These are phyloP conservation scores for Pampusana beccarii DNA, from an alignment of 2,113 vertebrate species.

Conservation along the genomic window DNA sequence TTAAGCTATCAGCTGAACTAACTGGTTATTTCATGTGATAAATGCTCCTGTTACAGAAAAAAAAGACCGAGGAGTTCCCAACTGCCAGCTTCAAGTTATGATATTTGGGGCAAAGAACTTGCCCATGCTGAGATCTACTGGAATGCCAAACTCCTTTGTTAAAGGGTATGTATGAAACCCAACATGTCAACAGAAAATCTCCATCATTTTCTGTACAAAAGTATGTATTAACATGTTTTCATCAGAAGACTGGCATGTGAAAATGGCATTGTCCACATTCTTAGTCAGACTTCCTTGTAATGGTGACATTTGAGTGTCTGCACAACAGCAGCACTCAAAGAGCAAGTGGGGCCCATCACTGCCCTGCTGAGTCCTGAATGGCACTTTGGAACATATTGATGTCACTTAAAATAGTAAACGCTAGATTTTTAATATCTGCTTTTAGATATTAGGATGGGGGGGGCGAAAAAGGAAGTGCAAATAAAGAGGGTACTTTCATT, in stretches of 20 bases:
- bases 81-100: constrained; percentile 76
- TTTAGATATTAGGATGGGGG: not conserved
- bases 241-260: not conserved
- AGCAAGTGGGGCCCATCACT: no score
- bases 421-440: not conserved
- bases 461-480: not conserved
- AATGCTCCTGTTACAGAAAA: constrained; percentile 50
- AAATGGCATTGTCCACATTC: not conserved
- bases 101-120: constrained; percentile 76
- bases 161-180: constrained; percentile 74
- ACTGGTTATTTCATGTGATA: not conserved
- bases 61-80: not conserved
- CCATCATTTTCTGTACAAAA: not conserved
- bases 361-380: not conserved
- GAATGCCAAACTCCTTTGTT: constrained; percentile 70
- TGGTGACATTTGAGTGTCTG: not conserved
- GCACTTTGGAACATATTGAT: not conserved
- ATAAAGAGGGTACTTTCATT: not conserved
- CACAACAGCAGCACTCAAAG: not conserved
- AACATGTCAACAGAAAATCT: not conserved
- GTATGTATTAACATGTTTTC: not conserved
- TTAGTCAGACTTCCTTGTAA: not conserved
- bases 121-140: constrained; percentile 70
- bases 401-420: not conserved
- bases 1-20: not conserved